Base-by-base conservation (phyloP, 2,888 invertebrate species). In the Ariolimax columbianus region DNA sequence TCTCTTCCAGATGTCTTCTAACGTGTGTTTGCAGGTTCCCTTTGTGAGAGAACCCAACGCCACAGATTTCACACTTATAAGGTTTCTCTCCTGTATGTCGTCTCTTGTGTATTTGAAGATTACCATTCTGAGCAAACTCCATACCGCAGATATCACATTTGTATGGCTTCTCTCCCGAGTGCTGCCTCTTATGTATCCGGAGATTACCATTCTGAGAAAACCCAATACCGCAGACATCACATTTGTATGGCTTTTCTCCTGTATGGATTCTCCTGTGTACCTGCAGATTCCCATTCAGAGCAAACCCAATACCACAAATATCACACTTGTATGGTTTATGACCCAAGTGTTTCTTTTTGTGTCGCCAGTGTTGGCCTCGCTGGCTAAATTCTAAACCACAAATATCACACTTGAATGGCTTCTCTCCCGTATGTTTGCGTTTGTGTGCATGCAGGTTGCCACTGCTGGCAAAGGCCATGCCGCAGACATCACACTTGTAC, bases 121-220 rank as follows among this genome's bases (percentile, higher is more conserved):
- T 85, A 7, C 82, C 80, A 68, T 86, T 86, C 26, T 78, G 82
- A 38, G 73, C 73, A 73, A 73, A 73, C 30, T 73, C 43, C 73
- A 87, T 43, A 51, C 73, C 73, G 47, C 73, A 73, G 40, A 73
- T 40, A 47, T 73, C 73, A 73, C 73, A 73, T 43, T 73, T 80
- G 68, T 84, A 87, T 14, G 87, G 87, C 26, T 85, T 85, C 33
- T 82, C 73, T 1, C 87, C 87, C 47, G 70, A 85, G 51, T 87
- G 87, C 36, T 68, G 81, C 30, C 85, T 66, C 77, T 85, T 77
- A 70, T 86, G 86, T 19, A 81, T 77, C 47, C 79, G 59, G 19
- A 84, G 78, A 59, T 84, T 86, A 2, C 82, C 78, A 40, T 84
- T 82, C 47, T 79, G 43, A 11, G 82, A 73, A 70, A 84, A 86